Base-by-base conservation (phyloP, 2,113 vertebrate species). In the Trachemys scripta region DNA sequence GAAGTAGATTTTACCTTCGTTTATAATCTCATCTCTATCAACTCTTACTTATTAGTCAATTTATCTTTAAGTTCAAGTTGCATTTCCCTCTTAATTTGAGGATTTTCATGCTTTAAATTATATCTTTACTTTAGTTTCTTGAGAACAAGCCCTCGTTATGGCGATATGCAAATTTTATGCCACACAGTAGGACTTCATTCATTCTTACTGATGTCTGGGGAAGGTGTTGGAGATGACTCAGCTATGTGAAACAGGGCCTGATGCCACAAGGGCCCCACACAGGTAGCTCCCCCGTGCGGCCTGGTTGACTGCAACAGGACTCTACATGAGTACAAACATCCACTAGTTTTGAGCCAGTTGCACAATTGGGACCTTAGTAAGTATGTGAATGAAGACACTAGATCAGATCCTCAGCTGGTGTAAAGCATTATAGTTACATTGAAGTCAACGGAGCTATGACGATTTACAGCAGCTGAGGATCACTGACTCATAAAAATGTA, bases 1-100 rank as follows among this genome's bases (percentile, higher is more conserved):
- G 8, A 93, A 90, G 35, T 92, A 94, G 75, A 86, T 62, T 84
- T 47, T 91, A 85, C 94, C 78, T 89, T 90, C 53, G 56, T 82
- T 87, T 35, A 2, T 83, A 91, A 87, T 90, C 17, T 11, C 76
- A 85, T 59, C 76, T 90, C 96, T 95, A 78, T 54, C 84, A 4
- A 38, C 22, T 81, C n/a, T 80, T 59, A 38, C 24, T 87, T 38
- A 92, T 10, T 53, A 24, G 14, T 65, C 31, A 65, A 16, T n/a
- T 17, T 57, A 90, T 31, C 65, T 90, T 56, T 14, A 54, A 53
- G 53, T n/a, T n/a, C 62, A 57, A 88, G 57, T 2, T 80, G 29
- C 45, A 76, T 24, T 12, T 86, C 25, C 62, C 82, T 50, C 90
- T 59, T 83, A 82, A 75, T 8, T 16, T 76, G 57, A 45, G 20